Base-by-base conservation (phyloP, 37 sponge, comb jelly and placozoan species). In the Halisarca cf. caerulea region DNA sequence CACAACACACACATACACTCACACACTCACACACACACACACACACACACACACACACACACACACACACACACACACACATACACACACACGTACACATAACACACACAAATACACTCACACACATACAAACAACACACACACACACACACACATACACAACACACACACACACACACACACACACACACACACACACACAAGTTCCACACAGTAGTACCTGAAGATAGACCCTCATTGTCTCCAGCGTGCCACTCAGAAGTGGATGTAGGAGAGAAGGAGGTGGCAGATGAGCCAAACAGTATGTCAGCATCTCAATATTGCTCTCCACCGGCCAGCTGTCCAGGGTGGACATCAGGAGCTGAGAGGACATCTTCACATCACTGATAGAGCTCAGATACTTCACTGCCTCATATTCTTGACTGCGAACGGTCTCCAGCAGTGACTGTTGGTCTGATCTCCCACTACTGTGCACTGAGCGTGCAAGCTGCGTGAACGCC, bases 261-360 rank as follows among this genome's bases (percentile, higher is more conserved):
- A 80, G 8, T 21, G 78, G 37, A 17, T 38, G 38, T 41, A 87
- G 60, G 35, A 58, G 36, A 15, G 94, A 93, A 35, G 59, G 7
- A 25, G 60, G 64, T 7, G 88, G 84, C 3, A 93, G 70, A 40
- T 83, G 88, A n/a, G 85, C 43, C 11, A 66, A 15, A 45, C 84
- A 89, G 71, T 66, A 82, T 27, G 59, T 66, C 47, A 93, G 74
- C 28, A 93, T 39, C 28, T 90, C 78, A 17, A 85, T 57, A 45
- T 88, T 84, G 0, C 20, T 57, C 8, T 80, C 25, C 0, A 85
- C 88, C 24, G 94, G 77, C 94, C 94, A 90, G 64, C 62, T 40
- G 7, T 78, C 60, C 0, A 93, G 78, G 0, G 88, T 86, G 62
- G 88, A 54, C 5, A 93, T 64, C 5, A 78, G 47, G 38, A 93